These are phyloP conservation scores for Numenius phaeopus DNA, from an alignment of 2,797 vertebrate genomes.

Conservation along the genomic window DNA sequence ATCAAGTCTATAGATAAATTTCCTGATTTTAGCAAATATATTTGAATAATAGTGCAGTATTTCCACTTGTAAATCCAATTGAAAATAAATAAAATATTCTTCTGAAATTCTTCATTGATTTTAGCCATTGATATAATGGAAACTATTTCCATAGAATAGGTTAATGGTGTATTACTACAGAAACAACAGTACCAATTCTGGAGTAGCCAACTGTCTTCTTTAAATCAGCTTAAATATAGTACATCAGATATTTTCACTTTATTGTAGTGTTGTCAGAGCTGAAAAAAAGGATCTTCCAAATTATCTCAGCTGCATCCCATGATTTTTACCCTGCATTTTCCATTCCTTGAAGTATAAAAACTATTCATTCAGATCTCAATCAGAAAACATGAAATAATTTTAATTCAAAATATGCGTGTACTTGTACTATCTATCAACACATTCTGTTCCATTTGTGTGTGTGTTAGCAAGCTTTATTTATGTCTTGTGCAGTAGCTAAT, in stretches of 20 bases:
- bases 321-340: not conserved
- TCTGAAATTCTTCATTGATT: not conserved
- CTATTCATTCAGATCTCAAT: not conserved
- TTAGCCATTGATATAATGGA: not conserved
- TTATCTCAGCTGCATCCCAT: not conserved
- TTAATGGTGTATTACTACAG: not conserved
- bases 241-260: not conserved
- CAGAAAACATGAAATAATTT: not conserved
- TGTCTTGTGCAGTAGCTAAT: not conserved
- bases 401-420: not conserved
- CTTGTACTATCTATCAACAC: not conserved
- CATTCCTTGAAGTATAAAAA: not conserved
- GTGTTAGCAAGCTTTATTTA: not conserved
- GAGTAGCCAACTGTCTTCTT: not conserved
- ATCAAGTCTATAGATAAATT: not conserved
- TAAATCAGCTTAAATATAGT: not conserved
- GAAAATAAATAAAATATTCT: not conserved
- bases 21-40: not conserved
- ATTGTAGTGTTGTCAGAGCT: not conserved
- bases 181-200: not conserved
- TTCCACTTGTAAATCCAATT: not conserved
- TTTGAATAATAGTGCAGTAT: not conserved
- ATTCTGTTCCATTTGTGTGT: not conserved
- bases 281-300: not conserved
- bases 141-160: not conserved